Evolutionary conservation across 2,888 invertebrate species (phyloP), one percentile per base, ranked within the genome.

Genomic region (Macaria liturata): DNA sequence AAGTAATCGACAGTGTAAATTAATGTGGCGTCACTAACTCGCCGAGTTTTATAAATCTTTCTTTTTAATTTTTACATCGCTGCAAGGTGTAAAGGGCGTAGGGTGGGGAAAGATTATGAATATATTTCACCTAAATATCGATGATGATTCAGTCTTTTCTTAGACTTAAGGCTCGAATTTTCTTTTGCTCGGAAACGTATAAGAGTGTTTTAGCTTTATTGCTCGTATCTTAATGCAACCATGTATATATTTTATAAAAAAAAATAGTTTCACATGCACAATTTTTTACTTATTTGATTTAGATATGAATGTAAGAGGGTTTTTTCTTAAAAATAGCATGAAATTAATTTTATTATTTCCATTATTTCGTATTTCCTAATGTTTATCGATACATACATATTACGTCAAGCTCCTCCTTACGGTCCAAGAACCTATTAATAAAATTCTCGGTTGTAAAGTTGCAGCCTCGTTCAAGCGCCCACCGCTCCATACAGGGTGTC

Each of bases 1-100:
- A 62, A 83, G 86, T 82, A 86, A 90, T 88, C 88, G 89, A 88
- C 86, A 82, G 78, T 68, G 74, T 76, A 81, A 82, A 91, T 90
- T 89, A 91, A 91, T 91, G 91, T 91, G 88, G 86, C 89, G 89
- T 78, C 88, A 87, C 90, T 89, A 91, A 91, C 89, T 86, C 83
- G 81, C 76, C 79, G 79, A 80, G 83, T 80, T 80, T 80, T 81
- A 83, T 86, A 86, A 84, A 85, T 83, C 85, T 83, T 78, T 85
- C 84, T 84, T 84, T 86, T 87, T 91, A 89, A 91, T 91, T 91
- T 90, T 89, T 88, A 90, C 89, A 90, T 86, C 88, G 80, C 84
- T 82, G 81, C 86, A 87, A 91, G 89, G 88, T 91, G 89, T 84
- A 84, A 74, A 77, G 59, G 64, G 62, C 51, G 56, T 71, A 78